A percentile compares a stretch with the other conserved stretches of the same genome.
Evolutionary conservation across 37 sponge, comb jelly and placozoan species (phyloP).

Genomic region (Trichoplax adhaerens): DNA sequence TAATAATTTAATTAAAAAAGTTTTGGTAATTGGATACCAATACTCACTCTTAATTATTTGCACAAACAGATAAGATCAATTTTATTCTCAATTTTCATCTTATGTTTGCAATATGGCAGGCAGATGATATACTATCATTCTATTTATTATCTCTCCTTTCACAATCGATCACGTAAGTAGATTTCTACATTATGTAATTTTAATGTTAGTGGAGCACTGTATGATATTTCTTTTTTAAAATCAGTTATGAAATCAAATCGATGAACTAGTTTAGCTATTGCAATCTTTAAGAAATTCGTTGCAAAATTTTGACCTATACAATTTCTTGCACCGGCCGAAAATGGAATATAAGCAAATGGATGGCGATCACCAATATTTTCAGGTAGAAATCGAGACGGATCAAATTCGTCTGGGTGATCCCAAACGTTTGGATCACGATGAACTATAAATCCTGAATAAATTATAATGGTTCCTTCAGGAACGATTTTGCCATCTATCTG

Average conservation of each 20-base stretch:
- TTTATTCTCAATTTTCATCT: too few relatives aligned
- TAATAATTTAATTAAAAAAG: too few relatives aligned
- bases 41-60: too few relatives aligned
- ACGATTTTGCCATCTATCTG: constrained; percentile 19
- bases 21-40: too few relatives aligned
- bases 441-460: neutral
- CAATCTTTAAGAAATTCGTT: constrained; percentile 32
- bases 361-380: constrained; percentile 18
- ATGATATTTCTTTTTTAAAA: too few relatives aligned
- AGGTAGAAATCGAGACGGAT: constrained; percentile 43
- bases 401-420: constrained; percentile 44
- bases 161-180: too few relatives aligned
- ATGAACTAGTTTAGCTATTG: constrained; percentile 18
- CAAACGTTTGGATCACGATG: constrained; percentile 33
- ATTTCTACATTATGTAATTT: too few relatives aligned
- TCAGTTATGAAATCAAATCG: neutral
- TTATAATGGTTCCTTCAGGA: neutral
- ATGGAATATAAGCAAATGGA: constrained; percentile 49
- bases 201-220: too few relatives aligned
- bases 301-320: constrained; percentile 85
- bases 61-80: too few relatives aligned
- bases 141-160: too few relatives aligned
- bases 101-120: too few relatives aligned
- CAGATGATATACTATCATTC: too few relatives aligned
- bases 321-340: constrained; percentile 69